A percentile compares a stretch with the other conserved stretches of the same genome.
Conservation (phyloP, 1,140 invertebrate genomes). For the Coptotermes formosanus region DNA sequence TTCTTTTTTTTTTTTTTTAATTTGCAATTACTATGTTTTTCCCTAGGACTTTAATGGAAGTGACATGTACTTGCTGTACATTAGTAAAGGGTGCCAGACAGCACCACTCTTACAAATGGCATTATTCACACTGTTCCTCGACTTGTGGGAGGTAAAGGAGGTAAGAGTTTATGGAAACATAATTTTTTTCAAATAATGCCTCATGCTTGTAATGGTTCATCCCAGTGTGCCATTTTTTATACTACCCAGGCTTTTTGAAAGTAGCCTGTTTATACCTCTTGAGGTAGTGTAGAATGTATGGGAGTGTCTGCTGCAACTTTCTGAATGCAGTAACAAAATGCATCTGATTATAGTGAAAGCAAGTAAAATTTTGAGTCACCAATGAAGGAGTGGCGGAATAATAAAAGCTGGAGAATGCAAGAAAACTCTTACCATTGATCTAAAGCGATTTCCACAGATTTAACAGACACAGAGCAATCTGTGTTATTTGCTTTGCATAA, state of each 20-base stretch:
- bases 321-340: too few species aligned
- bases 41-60: not conserved
- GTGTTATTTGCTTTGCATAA: too few species aligned
- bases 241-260: too few species aligned
- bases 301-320: too few species aligned
- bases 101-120: not conserved
- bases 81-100: not conserved
- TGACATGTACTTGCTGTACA: not conserved
- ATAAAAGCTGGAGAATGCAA: too few species aligned
- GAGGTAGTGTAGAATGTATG: not conserved
- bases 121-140: not conserved
- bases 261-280: not conserved
- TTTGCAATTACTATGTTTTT: not conserved
- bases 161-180: not conserved
- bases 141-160: constrained; percentile 19
- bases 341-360: too few species aligned
- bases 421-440: too few species aligned
- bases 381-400: too few species aligned
- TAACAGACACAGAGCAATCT: too few species aligned
- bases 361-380: too few species aligned
- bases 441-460: too few species aligned
- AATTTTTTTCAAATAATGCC: not conserved
- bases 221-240: not conserved
- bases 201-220: not conserved
- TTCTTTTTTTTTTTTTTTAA: too few species aligned